Evolutionary conservation across 2,888 invertebrate genomes (phyloP).

Genomic region (Eledone cirrhosa): DNA sequence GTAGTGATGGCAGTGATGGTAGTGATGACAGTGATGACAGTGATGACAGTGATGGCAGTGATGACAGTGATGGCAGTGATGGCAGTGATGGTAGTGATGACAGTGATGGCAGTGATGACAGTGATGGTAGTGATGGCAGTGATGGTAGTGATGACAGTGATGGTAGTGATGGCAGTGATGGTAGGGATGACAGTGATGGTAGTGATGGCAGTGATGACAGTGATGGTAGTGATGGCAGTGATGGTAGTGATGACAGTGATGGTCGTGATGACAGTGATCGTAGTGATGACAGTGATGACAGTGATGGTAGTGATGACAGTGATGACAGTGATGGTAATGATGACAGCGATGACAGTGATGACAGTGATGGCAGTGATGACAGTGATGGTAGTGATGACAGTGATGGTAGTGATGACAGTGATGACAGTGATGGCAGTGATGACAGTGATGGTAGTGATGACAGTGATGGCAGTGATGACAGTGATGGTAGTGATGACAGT

Average conservation of each 20-base stretch:
- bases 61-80: constrained; percentile 24
- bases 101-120: constrained; percentile 24
- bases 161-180: constrained; percentile 24
- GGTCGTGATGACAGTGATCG: too few species aligned
- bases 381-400: not conserved
- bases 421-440: constrained; percentile 21
- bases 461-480: constrained; percentile 22
- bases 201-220: constrained; percentile 17
- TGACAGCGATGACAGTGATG: constrained; percentile 27
- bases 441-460: constrained; percentile 17
- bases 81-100: constrained; percentile 29
- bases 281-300: too few species aligned
- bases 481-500: constrained; percentile 22
- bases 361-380: constrained; percentile 17
- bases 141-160: constrained; percentile 14
- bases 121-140: constrained; percentile 23
- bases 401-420: constrained; percentile 16
- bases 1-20: not conserved
- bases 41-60: constrained; percentile 9
- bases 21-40: not conserved
- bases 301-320: too few species aligned
- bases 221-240: constrained; percentile 18
- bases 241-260: not conserved
- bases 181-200: constrained; percentile 25
- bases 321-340: constrained; percentile 29